Evolutionary conservation across 2,888 invertebrate genomes (phyloP).

Genomic region (Pyrrhosoma nymphula): DNA sequence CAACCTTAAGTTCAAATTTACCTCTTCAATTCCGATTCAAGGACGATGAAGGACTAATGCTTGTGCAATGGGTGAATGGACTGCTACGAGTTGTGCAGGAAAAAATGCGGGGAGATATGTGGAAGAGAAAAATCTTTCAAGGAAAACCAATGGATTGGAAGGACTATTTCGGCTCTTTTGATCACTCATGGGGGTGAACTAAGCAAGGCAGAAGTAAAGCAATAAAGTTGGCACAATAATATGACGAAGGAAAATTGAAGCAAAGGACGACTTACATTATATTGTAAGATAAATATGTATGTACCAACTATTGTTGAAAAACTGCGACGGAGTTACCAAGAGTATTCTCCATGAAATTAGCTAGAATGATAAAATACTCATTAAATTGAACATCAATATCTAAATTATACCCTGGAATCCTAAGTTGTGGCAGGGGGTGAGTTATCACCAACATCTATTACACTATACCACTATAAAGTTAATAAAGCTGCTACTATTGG

Average conservation of each 20-base stretch:
- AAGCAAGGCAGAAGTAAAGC: not conserved
- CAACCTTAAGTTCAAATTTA: not conserved
- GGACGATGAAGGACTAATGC: not conserved
- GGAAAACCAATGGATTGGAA: constrained; percentile 9
- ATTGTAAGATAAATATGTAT: not conserved
- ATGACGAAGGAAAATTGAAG: not conserved
- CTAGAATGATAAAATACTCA: too few species aligned
- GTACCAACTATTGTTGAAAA: too few species aligned
- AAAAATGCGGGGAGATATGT: not conserved
- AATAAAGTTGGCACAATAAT: not conserved
- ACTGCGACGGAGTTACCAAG: too few species aligned
- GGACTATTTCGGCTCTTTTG: constrained; percentile 13
- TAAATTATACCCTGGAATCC: too few species aligned
- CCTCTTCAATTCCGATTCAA: constrained; percentile 48
- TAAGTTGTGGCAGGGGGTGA: too few species aligned
- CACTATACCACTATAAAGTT: too few species aligned
- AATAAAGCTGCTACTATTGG: too few species aligned
- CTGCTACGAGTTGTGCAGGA: not conserved
- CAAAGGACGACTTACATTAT: not conserved
- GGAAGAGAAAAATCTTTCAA: not conserved
- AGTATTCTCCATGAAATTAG: too few species aligned
- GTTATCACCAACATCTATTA: too few species aligned
- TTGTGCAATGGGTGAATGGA: not conserved
- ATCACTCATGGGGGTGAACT: not conserved
- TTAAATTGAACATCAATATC: too few species aligned